phyloP scores from a whole-genome alignment of 2,888 invertebrate genomes.

The Dysmachus trigonus region DNA sequence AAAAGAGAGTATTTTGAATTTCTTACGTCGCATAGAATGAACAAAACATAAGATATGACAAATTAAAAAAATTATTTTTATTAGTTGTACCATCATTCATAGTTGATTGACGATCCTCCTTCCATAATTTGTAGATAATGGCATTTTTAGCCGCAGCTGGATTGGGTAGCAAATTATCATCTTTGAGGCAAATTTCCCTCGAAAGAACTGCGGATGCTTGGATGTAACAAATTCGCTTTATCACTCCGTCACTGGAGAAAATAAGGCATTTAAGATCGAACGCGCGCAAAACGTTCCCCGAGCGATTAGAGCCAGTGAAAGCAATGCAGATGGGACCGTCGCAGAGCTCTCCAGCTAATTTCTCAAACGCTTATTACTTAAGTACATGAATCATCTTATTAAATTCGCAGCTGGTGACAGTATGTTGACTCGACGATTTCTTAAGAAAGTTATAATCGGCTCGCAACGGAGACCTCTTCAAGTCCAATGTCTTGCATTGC shows the following conservation, averaged over 20 bases:
- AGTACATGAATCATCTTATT: constrained; percentile 25
- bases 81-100: background rate
- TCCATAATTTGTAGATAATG: background rate
- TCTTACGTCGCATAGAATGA: too few species aligned
- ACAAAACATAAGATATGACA: too few species aligned
- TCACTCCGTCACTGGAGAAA: background rate
- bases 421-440: constrained; percentile 18
- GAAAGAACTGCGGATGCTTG: background rate
- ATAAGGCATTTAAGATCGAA: background rate
- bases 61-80: too few species aligned
- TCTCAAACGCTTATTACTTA: constrained; percentile 7
- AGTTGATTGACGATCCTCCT: background rate
- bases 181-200: background rate
- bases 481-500: background rate
- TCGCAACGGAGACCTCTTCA: background rate
- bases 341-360: background rate
- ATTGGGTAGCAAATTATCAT: background rate
- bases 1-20: too few species aligned
- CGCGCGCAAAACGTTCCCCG: background rate
- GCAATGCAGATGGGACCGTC: background rate
- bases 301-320: background rate
- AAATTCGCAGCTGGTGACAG: constrained; percentile 19
- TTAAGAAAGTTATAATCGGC: constrained; percentile 18
- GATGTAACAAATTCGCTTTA: background rate
- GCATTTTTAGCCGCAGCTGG: background rate